phyloP scores from a whole-genome alignment of 2,888 invertebrate genomes.

The Eustalomyia histrio region DNA sequence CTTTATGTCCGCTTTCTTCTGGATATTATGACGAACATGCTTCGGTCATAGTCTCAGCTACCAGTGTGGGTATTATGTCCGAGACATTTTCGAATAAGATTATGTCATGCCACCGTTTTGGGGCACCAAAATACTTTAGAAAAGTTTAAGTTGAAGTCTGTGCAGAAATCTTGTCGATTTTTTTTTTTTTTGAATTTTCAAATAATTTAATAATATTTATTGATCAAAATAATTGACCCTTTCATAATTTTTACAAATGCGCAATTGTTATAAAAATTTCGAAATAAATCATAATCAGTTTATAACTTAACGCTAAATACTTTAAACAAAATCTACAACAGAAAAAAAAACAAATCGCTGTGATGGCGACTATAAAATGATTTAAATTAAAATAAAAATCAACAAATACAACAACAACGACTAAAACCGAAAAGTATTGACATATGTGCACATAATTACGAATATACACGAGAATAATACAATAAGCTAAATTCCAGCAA shows the following conservation, averaged over 20 bases:
- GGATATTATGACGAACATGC: no score
- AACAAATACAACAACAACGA: conserved; percentile 29
- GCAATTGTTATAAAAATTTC: background rate
- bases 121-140: no score
- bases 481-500: conserved; percentile 2
- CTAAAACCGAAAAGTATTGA: conserved; percentile 63
- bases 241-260: background rate
- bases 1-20: no score
- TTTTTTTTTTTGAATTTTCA: no score
- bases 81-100: no score
- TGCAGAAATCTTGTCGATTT: no score
- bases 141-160: no score
- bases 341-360: conserved; percentile 43
- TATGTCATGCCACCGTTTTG: no score
- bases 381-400: conserved; percentile 56
- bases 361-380: conserved; percentile 62
- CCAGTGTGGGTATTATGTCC: no score
- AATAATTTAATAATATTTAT: no score
- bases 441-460: conserved; percentile 65
- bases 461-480: conserved; percentile 56
- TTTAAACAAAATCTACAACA: conserved; percentile 21
- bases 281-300: background rate
- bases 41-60: no score
- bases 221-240: no score
- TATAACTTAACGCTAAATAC: background rate